Conservation (phyloP, 2,113 vertebrate genomes). For the Poeciliopsis occidentalis region DNA sequence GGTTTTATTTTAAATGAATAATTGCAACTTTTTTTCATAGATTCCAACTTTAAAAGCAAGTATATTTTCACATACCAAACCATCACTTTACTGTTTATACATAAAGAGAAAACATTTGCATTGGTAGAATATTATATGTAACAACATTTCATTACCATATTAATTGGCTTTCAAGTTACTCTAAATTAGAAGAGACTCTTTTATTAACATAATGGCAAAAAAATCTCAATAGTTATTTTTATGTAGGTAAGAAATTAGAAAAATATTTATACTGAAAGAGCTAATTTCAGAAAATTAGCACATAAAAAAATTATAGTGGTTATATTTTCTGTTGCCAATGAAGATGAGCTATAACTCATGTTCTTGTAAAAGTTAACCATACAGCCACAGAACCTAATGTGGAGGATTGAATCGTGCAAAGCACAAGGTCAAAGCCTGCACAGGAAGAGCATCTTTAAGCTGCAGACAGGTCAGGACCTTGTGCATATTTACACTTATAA, state of each 20-base stretch:
- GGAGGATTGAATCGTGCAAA: neutral
- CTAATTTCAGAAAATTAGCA: too few species aligned
- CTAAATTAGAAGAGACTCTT: neutral
- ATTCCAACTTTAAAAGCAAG: neutral
- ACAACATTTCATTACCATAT: too few species aligned
- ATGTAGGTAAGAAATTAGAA: too few species aligned
- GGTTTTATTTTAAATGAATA: neutral
- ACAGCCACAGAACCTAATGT: neutral
- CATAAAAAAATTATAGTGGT: too few species aligned
- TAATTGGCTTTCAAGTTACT: too few species aligned
- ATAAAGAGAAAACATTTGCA: too few species aligned
- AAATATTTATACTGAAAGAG: too few species aligned
- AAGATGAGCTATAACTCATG: too few species aligned
- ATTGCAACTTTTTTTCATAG: neutral
- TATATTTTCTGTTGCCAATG: too few species aligned
- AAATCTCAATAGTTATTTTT: too few species aligned
- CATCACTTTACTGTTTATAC: neutral
- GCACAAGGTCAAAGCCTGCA: neutral
- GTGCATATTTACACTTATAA: neutral
- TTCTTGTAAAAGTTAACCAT: too few species aligned
- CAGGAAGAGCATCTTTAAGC: constrained; percentile 20
- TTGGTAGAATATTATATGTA: too few species aligned
- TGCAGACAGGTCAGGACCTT: neutral
- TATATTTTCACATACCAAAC: neutral
- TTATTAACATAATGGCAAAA: neutral